Conservation (phyloP, 2,113 vertebrate genomes). For the Macrotus californicus region DNA sequence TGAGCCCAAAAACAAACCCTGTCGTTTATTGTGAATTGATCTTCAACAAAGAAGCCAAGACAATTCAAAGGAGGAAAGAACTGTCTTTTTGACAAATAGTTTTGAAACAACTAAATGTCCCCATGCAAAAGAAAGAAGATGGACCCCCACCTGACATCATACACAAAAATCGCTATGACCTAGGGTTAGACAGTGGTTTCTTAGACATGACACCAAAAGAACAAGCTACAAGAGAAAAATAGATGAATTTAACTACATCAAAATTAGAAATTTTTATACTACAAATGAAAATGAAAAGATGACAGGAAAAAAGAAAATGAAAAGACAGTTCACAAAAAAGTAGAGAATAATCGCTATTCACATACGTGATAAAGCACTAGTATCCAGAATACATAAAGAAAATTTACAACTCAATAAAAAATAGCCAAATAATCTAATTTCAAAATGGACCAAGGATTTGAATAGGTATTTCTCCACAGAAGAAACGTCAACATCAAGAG, state of each 20-base stretch:
- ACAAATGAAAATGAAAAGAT: neutral
- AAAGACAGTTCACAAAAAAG: neutral
- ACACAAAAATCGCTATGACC: neutral
- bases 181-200: too few species aligned
- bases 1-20: neutral
- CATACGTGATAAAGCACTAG: neutral
- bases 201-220: too few species aligned
- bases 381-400: neutral
- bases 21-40: neutral
- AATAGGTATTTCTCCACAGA: neutral
- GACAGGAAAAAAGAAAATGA: neutral
- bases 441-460: neutral
- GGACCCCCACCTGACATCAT: neutral
- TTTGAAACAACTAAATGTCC: neutral
- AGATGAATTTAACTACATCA: neutral
- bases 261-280: neutral
- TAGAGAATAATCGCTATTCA: neutral
- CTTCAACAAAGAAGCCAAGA: neutral
- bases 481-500: neutral
- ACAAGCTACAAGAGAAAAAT: neutral
- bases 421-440: neutral
- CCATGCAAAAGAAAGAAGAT: neutral
- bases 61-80: neutral
- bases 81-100: neutral
- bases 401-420: neutral